phyloP scores from a whole-genome alignment of 2,797 vertebrate genomes.

The Heteromormyrus szaboi region DNA sequence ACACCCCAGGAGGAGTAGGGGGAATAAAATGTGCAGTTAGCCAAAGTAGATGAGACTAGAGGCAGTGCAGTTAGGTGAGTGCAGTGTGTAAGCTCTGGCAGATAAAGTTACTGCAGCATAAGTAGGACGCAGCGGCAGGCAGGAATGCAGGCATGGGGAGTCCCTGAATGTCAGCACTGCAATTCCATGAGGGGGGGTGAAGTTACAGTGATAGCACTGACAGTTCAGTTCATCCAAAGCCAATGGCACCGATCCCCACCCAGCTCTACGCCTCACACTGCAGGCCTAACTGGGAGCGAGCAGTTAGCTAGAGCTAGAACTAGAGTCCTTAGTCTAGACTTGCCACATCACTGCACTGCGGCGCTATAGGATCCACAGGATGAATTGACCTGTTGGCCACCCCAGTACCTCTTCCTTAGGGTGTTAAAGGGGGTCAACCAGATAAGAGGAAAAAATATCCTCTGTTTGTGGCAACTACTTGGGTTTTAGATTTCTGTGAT shows the following conservation, averaged over 20 bases:
- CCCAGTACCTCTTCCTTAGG: neutral
- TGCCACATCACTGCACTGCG: neutral
- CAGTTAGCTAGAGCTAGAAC: neutral
- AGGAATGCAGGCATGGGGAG: too few species aligned
- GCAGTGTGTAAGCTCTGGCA: too few species aligned
- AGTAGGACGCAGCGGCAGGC: too few species aligned
- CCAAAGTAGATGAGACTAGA: too few species aligned
- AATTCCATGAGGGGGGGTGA: neutral
- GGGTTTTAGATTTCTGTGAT: neutral
- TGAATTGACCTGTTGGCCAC: too few species aligned
- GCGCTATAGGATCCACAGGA: neutral
- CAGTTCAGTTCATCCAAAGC: neutral
- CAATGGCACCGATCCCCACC: neutral
- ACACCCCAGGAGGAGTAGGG: too few species aligned
- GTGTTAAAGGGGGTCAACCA: neutral
- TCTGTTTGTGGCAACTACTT: neutral
- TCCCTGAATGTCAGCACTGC: neutral
- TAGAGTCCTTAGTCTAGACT: neutral
- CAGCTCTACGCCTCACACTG: neutral
- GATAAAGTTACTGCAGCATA: too few species aligned
- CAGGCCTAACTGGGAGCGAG: neutral
- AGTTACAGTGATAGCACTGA: neutral
- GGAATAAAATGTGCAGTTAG: too few species aligned
- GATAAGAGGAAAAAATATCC: neutral
- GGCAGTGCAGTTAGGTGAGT: too few species aligned